Evolutionary conservation across 2,113 vertebrate genomes (phyloP).

Genomic region (Steatornis caripensis): DNA sequence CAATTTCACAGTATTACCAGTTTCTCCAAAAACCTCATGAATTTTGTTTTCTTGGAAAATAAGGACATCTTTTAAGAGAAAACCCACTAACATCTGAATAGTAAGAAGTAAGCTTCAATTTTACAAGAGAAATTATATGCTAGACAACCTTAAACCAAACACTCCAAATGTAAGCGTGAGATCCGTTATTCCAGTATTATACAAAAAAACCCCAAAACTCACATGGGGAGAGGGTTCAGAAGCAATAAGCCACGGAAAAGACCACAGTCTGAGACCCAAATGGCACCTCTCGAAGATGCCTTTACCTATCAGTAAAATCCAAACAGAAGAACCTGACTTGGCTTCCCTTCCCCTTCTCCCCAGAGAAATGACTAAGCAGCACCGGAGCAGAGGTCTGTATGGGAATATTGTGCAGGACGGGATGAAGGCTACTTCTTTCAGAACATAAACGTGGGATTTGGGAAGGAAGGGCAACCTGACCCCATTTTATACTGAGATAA

Average conservation of each 20-base stretch:
- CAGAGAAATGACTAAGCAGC: not conserved
- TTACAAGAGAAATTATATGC: not conserved
- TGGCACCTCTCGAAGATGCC: not conserved
- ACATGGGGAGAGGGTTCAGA: not conserved
- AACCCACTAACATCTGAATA: not conserved
- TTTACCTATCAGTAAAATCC: not conserved
- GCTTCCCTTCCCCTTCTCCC: not conserved
- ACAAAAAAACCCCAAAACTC: not conserved
- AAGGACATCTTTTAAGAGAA: not conserved
- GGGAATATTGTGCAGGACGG: not conserved
- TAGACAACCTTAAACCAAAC: not conserved
- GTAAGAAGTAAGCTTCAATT: not conserved
- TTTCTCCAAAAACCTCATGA: not conserved
- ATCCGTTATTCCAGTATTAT: not conserved
- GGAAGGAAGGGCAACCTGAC: not conserved
- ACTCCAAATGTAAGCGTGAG: not conserved
- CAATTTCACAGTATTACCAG: not conserved
- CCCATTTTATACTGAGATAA: not conserved
- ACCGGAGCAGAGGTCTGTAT: rapidly evolving
- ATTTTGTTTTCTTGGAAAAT: not conserved
- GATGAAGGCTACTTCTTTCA: not conserved
- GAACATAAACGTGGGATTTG: not conserved
- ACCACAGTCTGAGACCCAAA: not conserved
- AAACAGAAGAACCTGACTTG: not conserved
- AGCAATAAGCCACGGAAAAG: not conserved